Evolutionary conservation across 2,888 invertebrate species (phyloP), one percentile per base, ranked within the genome.

Genomic region (Ypsolopha scabrella): DNA sequence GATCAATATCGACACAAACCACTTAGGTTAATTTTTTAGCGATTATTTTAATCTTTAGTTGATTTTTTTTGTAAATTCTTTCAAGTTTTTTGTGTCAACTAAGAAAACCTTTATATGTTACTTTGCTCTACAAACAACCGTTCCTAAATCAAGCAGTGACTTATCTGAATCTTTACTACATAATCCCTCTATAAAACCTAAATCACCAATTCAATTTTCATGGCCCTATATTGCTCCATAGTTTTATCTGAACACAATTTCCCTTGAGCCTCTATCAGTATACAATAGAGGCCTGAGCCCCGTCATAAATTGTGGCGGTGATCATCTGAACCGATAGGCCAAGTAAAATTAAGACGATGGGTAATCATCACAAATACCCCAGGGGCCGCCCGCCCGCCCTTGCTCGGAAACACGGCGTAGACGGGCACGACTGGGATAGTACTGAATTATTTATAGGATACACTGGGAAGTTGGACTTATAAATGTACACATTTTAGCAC

Each of bases 401-500:
- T 10, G 10, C 46, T 11, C 46, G 24, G 24, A 24, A 24, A 24
- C 46, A 7, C 14, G 11, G 14, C 13, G 43, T 43, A 14, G 45
- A 44, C 50, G 7, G 14, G 37, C 49, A 37, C n/a, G 48, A 43
- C 49, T 44, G 33, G 46, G 24, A 24, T 35, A 48, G 43, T 45
- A 3, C 35, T 50, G 52, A 52, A 52, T 52, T 52, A 52, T 52
- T 52, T 52, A 52, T 52, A 41, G 6, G 37, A 41, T 38, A 49
- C 52, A 48, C 48, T 39, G 48, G 39, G 48, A 51, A 53, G 41
- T 48, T 67, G 78, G 81, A 76, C 80, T 78, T 77, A 80, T 75
- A 72, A 76, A 75, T 72, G 77, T 74, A 85, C 83, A 82, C 79
- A 83, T 79, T 82, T 82, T 74, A 80, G 80, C 83, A 82, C 83